These are phyloP conservation scores for Hydrotaea cyrtoneurina DNA, from an alignment of 2,888 invertebrate genomes.

Conservation along the genomic window DNA sequence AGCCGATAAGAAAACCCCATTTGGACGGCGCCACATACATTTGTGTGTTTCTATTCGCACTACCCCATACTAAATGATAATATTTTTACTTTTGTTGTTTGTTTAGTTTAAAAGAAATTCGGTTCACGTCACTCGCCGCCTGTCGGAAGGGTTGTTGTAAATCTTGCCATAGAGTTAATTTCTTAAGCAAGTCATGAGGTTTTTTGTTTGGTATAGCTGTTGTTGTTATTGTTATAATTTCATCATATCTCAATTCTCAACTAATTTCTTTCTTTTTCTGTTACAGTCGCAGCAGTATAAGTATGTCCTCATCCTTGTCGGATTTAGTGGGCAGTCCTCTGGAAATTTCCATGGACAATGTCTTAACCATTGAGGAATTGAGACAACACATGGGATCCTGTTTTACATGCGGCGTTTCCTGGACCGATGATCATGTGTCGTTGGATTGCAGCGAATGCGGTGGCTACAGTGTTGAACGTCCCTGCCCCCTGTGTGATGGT, in stretches of 20 bases:
- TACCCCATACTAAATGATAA: no score
- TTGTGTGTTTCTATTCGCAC: constrained; percentile 16
- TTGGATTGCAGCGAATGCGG: constrained; percentile 91
- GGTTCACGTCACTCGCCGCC: constrained; percentile 33
- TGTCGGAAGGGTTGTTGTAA: constrained; percentile 18
- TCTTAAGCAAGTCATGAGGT: neutral
- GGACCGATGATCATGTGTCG: constrained; percentile 89
- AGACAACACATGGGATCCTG: constrained; percentile 87
- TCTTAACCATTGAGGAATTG: constrained; percentile 87
- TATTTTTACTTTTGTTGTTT: no score
- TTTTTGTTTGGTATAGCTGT: neutral
- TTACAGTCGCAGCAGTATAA: constrained; percentile 79
- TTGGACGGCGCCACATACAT: neutral
- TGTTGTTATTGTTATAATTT: no score
- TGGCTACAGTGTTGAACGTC: constrained; percentile 88
- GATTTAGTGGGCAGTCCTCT: constrained; percentile 80
- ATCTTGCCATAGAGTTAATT: neutral
- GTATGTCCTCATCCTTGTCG: constrained; percentile 80
- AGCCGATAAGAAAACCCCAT: neutral
- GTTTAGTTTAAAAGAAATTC: no score
- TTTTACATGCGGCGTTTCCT: constrained; percentile 90
- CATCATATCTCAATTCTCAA: neutral
- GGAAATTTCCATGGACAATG: constrained; percentile 81
- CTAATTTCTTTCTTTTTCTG: constrained; percentile 5
- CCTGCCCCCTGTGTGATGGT: constrained; percentile 89